Conservation (phyloP, 35 echinoderm and acorn worm genomes). For the Holothuria glaberrima region DNA sequence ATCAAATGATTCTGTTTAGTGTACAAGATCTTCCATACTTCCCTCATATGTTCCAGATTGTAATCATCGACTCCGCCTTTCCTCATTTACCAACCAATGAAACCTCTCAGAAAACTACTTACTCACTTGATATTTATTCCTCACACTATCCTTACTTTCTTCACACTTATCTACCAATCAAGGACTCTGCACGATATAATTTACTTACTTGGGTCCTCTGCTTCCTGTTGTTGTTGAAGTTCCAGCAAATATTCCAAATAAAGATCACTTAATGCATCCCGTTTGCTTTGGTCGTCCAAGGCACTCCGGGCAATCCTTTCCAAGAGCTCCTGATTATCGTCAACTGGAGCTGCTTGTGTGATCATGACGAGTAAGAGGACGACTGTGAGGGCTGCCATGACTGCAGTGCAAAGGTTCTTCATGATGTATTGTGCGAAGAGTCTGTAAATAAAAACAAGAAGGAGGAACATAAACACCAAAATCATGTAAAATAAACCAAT, state of each 20-base stretch:
- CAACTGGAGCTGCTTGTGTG: not conserved
- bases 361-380: conserved; percentile 19
- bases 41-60: too few relatives aligned
- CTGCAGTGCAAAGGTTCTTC: conserved; percentile 4
- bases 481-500: too few relatives aligned
- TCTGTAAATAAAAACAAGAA: not conserved
- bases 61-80: too few relatives aligned
- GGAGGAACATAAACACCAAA: not conserved
- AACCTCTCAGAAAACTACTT: too few relatives aligned
- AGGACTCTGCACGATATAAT: not conserved
- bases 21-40: too few relatives aligned
- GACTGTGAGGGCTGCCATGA: not conserved
- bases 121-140: too few relatives aligned
- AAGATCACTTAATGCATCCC: not conserved
- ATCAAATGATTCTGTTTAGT: too few relatives aligned
- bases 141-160: not conserved
- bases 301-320: conserved; percentile 19
- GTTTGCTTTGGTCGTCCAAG: conserved; percentile 14
- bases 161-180: not conserved
- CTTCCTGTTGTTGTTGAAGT: not conserved
- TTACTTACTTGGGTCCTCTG: conserved; percentile 26
- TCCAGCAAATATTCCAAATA: conserved; percentile 4
- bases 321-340: conserved; percentile 21
- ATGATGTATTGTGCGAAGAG: not conserved
- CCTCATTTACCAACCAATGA: too few relatives aligned